Conservation (phyloP, 2,888 invertebrate species). For the Itoplectis maculator region DNA sequence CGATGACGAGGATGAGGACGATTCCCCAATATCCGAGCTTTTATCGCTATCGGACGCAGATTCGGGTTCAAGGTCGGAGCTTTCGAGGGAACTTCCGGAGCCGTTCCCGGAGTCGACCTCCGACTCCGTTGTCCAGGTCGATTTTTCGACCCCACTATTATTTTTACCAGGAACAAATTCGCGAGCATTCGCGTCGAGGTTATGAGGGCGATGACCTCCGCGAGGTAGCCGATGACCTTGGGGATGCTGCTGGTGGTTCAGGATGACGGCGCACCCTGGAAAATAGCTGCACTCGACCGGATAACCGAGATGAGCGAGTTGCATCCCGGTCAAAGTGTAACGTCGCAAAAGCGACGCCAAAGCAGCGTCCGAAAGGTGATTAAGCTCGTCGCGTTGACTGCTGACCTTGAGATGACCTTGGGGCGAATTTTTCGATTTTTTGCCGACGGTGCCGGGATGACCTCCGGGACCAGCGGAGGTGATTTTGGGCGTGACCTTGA, state of each 20-base stretch:
- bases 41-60: constrained; percentile 79
- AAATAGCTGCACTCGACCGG: constrained; percentile 88
- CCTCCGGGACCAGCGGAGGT: no score
- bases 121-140: constrained; percentile 73
- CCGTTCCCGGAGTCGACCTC: constrained; percentile 79
- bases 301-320: constrained; percentile 89
- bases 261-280: constrained; percentile 88
- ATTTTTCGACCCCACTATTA: constrained; percentile 70
- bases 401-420: constrained; percentile 72
- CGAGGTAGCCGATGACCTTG: constrained; percentile 72
- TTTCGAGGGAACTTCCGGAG: constrained; percentile 77
- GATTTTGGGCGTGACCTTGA: no score
- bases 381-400: constrained; percentile 81
- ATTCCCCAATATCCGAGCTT: constrained; percentile 73
- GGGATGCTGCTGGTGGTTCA: constrained; percentile 82
- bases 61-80: constrained; percentile 78
- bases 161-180: constrained; percentile 87
- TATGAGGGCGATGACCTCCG: constrained; percentile 67
- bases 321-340: constrained; percentile 88
- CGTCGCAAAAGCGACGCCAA: constrained; percentile 87
- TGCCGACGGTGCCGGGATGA: no score
- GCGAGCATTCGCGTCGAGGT: constrained; percentile 89
- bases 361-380: constrained; percentile 85
- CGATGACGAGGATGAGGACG: constrained; percentile 53
- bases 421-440: constrained; percentile 54